phyloP scores from a whole-genome alignment of 1,140 invertebrate species.

The Polypedilum vanderplanki region DNA sequence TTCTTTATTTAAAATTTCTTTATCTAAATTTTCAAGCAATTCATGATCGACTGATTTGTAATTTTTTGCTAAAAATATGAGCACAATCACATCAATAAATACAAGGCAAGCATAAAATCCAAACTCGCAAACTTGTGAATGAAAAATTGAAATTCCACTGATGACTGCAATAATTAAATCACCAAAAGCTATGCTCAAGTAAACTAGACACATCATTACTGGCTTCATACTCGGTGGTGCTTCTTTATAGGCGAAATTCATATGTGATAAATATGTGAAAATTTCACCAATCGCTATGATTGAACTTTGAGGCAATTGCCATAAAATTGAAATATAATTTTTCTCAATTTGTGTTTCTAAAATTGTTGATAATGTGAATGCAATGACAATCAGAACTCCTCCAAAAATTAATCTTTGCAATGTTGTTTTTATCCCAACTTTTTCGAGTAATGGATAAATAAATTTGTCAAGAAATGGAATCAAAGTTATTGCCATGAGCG shows the following conservation, averaged over 20 bases:
- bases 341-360: slow-evolving; percentile 19
- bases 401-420: slow-evolving; percentile 61
- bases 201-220: slow-evolving; percentile 74
- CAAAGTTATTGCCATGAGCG: slow-evolving; percentile 56
- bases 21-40: neutral
- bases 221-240: slow-evolving; percentile 82
- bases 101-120: slow-evolving; percentile 77
- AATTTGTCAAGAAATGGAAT: slow-evolving; percentile 59
- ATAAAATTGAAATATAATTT: slow-evolving; percentile 60
- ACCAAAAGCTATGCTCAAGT: slow-evolving; percentile 77
- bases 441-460: slow-evolving; percentile 47
- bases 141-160: slow-evolving; percentile 45
- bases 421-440: slow-evolving; percentile 45
- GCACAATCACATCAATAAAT: slow-evolving; percentile 56
- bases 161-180: slow-evolving; percentile 66
- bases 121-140: slow-evolving; percentile 54
- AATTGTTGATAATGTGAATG: slow-evolving; percentile 45
- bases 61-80: neutral
- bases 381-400: slow-evolving; percentile 53
- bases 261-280: slow-evolving; percentile 78
- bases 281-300: slow-evolving; percentile 72
- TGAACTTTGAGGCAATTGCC: slow-evolving; percentile 74
- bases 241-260: slow-evolving; percentile 82
- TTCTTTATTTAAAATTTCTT: too few species aligned
- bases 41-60: neutral